A percentile compares a stretch with the other conserved stretches of the same genome.
Conservation (phyloP, 2,888 invertebrate genomes). For the Latrodectus elegans region DNA sequence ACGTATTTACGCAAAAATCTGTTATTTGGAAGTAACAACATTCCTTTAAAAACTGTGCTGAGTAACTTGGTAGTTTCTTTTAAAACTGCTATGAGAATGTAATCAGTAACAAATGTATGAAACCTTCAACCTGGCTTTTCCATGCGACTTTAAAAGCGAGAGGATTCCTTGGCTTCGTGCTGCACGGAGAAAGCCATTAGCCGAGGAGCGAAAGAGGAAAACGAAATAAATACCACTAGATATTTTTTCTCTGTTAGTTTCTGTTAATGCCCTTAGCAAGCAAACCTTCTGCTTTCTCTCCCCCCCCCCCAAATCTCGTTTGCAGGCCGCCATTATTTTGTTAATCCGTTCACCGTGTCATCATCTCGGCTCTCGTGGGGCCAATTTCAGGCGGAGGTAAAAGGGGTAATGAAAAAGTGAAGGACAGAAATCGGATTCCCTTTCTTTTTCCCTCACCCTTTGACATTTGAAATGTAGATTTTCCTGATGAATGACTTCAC, state of each 20-base stretch:
- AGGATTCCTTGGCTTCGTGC: not conserved
- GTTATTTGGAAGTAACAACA: too few species aligned
- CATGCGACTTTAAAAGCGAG: not conserved
- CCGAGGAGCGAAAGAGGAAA: slow-evolving; percentile 1
- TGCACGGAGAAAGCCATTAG: slow-evolving; percentile 11
- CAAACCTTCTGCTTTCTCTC: slow-evolving; percentile 41
- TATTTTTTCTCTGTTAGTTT: slow-evolving; percentile 15
- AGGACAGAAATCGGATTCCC: slow-evolving; percentile 2
- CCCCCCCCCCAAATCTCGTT: slow-evolving; percentile 64
- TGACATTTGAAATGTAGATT: not conserved
- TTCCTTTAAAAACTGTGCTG: too few species aligned
- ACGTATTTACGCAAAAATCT: too few species aligned
- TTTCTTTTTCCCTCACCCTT: not conserved
- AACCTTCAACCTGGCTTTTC: not conserved
- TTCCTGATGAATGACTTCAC: not conserved
- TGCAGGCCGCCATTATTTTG: slow-evolving; percentile 67
- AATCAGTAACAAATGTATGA: too few species aligned
- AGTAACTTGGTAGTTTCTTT: too few species aligned
- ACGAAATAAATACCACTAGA: slow-evolving; percentile 43
- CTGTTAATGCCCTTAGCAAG: slow-evolving; percentile 61
- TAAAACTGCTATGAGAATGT: too few species aligned
- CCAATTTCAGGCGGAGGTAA: slow-evolving; percentile 24
- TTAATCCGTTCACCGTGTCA: slow-evolving; percentile 68
- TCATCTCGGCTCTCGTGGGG: slow-evolving; percentile 44
- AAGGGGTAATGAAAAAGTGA: not conserved